Evolutionary conservation across 2,797 vertebrate genomes (phyloP).

Genomic region (Poecilia picta): DNA sequence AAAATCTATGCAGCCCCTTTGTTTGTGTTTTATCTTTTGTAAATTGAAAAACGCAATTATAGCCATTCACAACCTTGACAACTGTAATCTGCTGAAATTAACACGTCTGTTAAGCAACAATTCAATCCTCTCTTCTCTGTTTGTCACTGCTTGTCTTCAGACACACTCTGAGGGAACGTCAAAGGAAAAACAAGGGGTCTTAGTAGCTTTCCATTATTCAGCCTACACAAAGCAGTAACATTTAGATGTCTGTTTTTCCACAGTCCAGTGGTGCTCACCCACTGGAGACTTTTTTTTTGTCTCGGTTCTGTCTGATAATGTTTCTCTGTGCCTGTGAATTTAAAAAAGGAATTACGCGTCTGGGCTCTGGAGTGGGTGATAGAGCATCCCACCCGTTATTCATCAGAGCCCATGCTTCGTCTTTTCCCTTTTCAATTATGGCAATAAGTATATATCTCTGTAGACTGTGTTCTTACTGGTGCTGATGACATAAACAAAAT

Average conservation of each 20-base stretch:
- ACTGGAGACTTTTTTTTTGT: slow-evolving; percentile 23
- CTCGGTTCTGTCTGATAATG: slow-evolving; percentile 47
- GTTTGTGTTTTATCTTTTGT: background rate
- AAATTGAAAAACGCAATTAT: slow-evolving; percentile 7
- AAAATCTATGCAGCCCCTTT: background rate
- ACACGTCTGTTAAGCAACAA: slow-evolving; percentile 11
- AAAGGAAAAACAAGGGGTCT: slow-evolving; percentile 31
- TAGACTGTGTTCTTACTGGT: slow-evolving; percentile 24
- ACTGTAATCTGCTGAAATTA: slow-evolving; percentile 8
- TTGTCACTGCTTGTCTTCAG: slow-evolving; percentile 9
- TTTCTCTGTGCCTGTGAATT: slow-evolving; percentile 55
- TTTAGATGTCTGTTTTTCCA: slow-evolving; percentile 36
- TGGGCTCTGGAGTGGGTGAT: slow-evolving; percentile 38
- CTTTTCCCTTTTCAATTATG: slow-evolving; percentile 43
- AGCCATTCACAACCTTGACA: slow-evolving; percentile 4
- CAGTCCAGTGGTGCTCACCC: slow-evolving; percentile 21
- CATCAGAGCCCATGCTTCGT: slow-evolving; percentile 43
- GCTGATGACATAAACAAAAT: slow-evolving; percentile 21
- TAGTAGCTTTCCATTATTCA: slow-evolving; percentile 37
- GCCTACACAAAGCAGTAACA: slow-evolving; percentile 20
- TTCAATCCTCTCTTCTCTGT: slow-evolving; percentile 19
- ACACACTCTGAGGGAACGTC: slow-evolving; percentile 11
- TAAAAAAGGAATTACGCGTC: slow-evolving; percentile 53
- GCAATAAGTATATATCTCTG: slow-evolving; percentile 20
- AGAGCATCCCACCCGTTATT: slow-evolving; percentile 40